phyloP scores from a whole-genome alignment of 2,888 invertebrate species.

The Heliconius charithonia region DNA sequence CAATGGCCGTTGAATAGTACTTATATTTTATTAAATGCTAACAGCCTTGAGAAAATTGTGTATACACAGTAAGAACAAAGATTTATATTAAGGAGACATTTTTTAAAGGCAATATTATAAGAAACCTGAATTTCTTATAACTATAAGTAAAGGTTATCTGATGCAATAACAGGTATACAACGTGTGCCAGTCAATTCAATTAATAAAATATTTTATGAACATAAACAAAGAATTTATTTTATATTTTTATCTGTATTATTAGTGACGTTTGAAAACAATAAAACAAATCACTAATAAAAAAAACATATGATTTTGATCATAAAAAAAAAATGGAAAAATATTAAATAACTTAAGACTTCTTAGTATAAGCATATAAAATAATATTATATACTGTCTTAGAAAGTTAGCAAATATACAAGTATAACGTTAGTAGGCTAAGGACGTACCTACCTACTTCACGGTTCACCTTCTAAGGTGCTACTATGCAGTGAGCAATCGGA shows the following conservation, averaged over 20 bases:
- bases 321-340: background rate
- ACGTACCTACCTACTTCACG: slow-evolving; percentile 38
- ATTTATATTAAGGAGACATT: background rate
- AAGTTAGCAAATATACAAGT: slow-evolving; percentile 45
- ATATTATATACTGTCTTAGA: slow-evolving; percentile 37
- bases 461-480: slow-evolving; percentile 35
- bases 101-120: slow-evolving; percentile 1
- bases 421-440: slow-evolving; percentile 48
- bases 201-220: background rate
- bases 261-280: background rate
- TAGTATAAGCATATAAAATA: background rate
- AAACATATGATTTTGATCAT: background rate
- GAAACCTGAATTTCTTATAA: slow-evolving; percentile 19
- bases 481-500: slow-evolving; percentile 39
- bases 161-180: slow-evolving; percentile 7
- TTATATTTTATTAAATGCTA: slow-evolving; percentile 21
- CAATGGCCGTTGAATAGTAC: slow-evolving; percentile 45
- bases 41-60: background rate
- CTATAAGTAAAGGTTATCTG: slow-evolving; percentile 25
- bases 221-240: background rate
- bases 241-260: background rate
- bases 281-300: background rate
- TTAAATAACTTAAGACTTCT: background rate
- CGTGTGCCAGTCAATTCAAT: slow-evolving; percentile 12
- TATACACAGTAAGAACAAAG: background rate